Evolutionary conservation across 2,113 vertebrate species (phyloP), one percentile per base, ranked within the genome.

Genomic region (Petrocephalus microphthalmus): DNA sequence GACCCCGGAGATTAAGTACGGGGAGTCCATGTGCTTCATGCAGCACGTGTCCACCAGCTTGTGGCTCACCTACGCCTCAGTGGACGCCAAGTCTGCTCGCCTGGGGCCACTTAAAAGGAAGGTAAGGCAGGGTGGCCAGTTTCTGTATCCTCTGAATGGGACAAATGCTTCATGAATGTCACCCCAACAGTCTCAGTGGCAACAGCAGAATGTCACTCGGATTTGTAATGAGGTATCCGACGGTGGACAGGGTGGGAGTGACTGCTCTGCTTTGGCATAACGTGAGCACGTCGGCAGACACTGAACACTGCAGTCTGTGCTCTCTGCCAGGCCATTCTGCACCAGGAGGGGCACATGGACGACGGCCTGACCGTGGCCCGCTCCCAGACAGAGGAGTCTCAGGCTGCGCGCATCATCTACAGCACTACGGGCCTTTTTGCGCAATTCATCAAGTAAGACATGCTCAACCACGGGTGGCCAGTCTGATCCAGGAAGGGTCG

Each of bases 271-370:
- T n/a, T n/a, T n/a, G n/a, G 51, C 4, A 15, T 33, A 3, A 25
- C 33, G 2, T 25, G 7, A 8, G 42, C 47, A 3, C 74, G 53
- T 86, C 57, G 85, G 20, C 84, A n/a, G 64, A 25, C 51, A 47
- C 15, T 2, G 6, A 51, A 57, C 20, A 17, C 2, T 7, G 5
- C 22, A 52, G 51, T 49, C 47, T 49, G 60, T 13, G 51, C 45
- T 56, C 67, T 45, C 6, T 19, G 19, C 29, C 90, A 98, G 97
- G 97, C 97, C 84, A 98, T 98, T 88, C 95, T 98, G 90, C 97
- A 98, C 90, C 97, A 97, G 94, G 97, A 98, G 89, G 97, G 97
- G 60, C 97, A 98, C 93, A 98, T 98, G 97, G 97, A 98, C 0
- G 97, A 98, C 0, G 97, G 97, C 0, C 94, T 98, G 84, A 97